Evolutionary conservation across 2,888 invertebrate genomes (phyloP), one percentile per base, ranked within the genome.

Genomic region (Prenolepis imparis): DNA sequence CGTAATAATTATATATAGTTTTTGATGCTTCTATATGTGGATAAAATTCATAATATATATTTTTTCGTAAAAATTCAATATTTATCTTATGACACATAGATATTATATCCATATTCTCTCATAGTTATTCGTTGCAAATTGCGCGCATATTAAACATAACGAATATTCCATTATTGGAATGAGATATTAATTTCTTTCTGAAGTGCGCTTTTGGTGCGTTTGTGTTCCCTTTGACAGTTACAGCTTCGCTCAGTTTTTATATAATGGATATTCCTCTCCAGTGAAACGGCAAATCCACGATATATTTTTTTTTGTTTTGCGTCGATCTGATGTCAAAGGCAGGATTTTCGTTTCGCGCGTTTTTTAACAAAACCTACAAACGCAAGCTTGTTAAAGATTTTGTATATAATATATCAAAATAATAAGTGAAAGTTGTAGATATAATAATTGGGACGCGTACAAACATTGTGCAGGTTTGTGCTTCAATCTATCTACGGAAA

Each of bases 101-200:
- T 48, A n/a, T 18, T 32, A 28, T 70, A 59, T 12, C 41, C 11
- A 41, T 32, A 28, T 39, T 70, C 15, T 15, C 39, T 24, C 70
- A 1, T 9, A 32, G 39, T 41, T 21, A 41, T n/a, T 77, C n/a
- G 57, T 44, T 77, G 32, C 9, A 15, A 68, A 77, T 28, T 15
- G 44, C n/a, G 3, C 59, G 21, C 32, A 24, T 44, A 32, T 57
- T 64, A 59, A 83, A 41, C 68, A 32, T 66, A 78, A 82, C 18
- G 32, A 36, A 28, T 36, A 68, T 78, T 70, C 36, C 24, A 36
- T 48, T 48, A 39, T 63, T 39, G 64, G 24, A 78, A 75, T 48
- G 67, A 73, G 78, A 82, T 84, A 86, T 84, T 85, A 80, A 88
- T 85, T 85, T 44, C 24, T 78, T 84, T 66, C 57, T 36, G 28